phyloP scores from a whole-genome alignment of 2,888 invertebrate species.

The Eupithecia centaureata region DNA sequence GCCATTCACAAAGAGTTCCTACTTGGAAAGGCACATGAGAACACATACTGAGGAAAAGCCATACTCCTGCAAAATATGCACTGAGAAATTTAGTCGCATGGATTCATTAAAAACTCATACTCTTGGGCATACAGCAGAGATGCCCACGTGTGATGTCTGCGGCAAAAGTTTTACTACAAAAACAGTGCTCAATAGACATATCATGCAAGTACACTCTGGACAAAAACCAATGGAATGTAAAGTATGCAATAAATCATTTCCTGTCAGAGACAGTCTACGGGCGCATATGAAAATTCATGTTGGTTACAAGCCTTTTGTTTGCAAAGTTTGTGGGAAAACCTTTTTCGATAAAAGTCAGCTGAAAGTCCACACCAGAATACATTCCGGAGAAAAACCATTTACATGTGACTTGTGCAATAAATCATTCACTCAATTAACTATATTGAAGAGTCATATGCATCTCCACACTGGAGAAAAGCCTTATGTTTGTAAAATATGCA shows the following conservation, averaged over 20 bases:
- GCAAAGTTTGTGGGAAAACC: slow-evolving; percentile 23
- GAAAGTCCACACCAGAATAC: slow-evolving; percentile 23
- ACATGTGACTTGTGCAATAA: slow-evolving; percentile 23
- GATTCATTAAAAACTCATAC: slow-evolving; percentile 5
- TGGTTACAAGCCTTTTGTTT: slow-evolving; percentile 13
- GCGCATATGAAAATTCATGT: slow-evolving; percentile 11
- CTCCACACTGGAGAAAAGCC: slow-evolving; percentile 26
- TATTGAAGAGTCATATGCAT: slow-evolving; percentile 21
- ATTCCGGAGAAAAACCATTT: slow-evolving; percentile 21
- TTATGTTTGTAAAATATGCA: slow-evolving; percentile 20
- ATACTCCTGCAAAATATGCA: slow-evolving; percentile 5
- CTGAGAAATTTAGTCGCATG: not conserved
- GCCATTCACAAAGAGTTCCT: not conserved
- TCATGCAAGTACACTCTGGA: slow-evolving; percentile 9
- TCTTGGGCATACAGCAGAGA: not conserved
- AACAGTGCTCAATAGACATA: slow-evolving; percentile 12
- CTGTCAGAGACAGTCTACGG: slow-evolving; percentile 4
- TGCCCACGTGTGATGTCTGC: slow-evolving; percentile 10
- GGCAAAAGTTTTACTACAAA: slow-evolving; percentile 1
- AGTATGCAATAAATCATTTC: slow-evolving; percentile 13
- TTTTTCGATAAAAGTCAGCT: slow-evolving; percentile 19
- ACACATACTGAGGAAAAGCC: not conserved
- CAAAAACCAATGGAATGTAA: slow-evolving; percentile 10
- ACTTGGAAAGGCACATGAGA: slow-evolving; percentile 7
- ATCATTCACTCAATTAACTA: slow-evolving; percentile 25